Evolutionary conservation across 1,140 invertebrate genomes (phyloP).

Genomic region (Battus philenor): DNA sequence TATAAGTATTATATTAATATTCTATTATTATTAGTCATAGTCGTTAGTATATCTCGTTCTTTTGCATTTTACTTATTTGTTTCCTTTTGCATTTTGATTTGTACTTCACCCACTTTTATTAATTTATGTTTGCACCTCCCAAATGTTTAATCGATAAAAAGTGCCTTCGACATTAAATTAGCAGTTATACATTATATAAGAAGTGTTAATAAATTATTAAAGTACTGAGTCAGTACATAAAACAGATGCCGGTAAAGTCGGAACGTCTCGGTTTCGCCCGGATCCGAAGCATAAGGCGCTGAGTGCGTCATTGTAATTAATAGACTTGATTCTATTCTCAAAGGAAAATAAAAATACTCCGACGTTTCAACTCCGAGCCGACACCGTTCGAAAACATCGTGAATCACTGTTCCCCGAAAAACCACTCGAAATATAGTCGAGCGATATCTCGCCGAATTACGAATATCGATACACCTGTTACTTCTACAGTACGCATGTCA

Average conservation of each 20-base stretch:
- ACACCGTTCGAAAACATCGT: slow-evolving; percentile 49
- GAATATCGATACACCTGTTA: slow-evolving; percentile 14
- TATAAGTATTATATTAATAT: no score
- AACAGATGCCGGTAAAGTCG: slow-evolving; percentile 35
- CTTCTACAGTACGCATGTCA: neutral
- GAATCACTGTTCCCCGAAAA: slow-evolving; percentile 59
- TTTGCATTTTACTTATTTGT: no score
- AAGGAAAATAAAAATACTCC: slow-evolving; percentile 68
- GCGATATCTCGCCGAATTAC: slow-evolving; percentile 15
- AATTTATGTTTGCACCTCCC: no score
- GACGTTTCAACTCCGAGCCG: slow-evolving; percentile 30
- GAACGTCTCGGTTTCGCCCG: slow-evolving; percentile 6
- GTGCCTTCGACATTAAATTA: no score
- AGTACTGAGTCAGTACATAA: slow-evolving; percentile 19
- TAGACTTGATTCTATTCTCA: slow-evolving; percentile 61
- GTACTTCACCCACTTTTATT: no score
- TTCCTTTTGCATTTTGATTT: no score
- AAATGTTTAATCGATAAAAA: no score
- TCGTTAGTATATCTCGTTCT: no score
- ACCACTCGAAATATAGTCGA: slow-evolving; percentile 35
- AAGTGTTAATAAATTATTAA: no score
- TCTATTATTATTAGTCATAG: no score
- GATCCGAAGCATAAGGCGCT: slow-evolving; percentile 20
- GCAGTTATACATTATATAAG: no score
- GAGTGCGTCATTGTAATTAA: slow-evolving; percentile 68